Conservation (phyloP, 2,888 invertebrate genomes). For the Scotopteryx bipunctaria region DNA sequence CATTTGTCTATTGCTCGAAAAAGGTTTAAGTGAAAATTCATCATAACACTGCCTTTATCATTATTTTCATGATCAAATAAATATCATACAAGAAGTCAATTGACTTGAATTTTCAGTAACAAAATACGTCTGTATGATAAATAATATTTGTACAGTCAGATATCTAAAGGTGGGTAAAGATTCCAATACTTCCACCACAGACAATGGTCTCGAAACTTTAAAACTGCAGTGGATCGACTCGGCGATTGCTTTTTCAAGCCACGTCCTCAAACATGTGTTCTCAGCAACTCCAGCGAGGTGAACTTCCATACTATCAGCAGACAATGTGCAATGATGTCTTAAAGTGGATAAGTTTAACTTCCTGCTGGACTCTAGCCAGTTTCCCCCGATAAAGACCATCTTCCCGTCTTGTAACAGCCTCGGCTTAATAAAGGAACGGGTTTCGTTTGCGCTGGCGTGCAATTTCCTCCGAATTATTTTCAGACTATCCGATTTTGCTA, state of each 20-base stretch:
- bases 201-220: neutral
- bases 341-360: constrained; percentile 65
- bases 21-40: no score
- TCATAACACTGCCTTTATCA: no score
- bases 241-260: constrained; percentile 7
- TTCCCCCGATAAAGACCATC: constrained; percentile 48
- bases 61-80: no score
- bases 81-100: no score
- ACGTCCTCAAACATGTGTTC: constrained; percentile 6
- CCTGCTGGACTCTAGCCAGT: constrained; percentile 57
- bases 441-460: constrained; percentile 34
- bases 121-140: no score
- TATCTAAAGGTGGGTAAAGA: no score
- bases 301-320: constrained; percentile 29
- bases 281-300: constrained; percentile 11
- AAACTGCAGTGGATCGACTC: neutral
- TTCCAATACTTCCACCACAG: neutral
- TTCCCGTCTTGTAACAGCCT: constrained; percentile 43
- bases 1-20: no score
- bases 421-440: constrained; percentile 43
- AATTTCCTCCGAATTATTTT: constrained; percentile 27
- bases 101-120: no score
- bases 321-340: constrained; percentile 57
- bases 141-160: no score
- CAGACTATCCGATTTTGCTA: constrained; percentile 15